Evolutionary conservation across 2,797 vertebrate species (phyloP).

Genomic region (Squalus acanthias): DNA sequence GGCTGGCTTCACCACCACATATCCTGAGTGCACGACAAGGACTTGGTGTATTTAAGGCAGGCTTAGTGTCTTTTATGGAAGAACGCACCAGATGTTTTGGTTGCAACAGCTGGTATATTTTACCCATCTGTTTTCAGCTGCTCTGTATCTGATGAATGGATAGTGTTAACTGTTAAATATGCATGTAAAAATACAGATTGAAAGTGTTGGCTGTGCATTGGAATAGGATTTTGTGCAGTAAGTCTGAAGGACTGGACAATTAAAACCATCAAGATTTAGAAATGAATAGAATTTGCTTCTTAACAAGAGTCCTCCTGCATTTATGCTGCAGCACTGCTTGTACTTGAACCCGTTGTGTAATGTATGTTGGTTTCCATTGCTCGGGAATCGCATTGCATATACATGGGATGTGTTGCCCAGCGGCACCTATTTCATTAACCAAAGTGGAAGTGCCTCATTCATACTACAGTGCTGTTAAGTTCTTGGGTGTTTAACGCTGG

Average conservation of each 20-base stretch:
- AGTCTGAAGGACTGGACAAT: no score
- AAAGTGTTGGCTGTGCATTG: neutral
- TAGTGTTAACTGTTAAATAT: neutral
- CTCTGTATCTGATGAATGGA: neutral
- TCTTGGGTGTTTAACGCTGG: neutral
- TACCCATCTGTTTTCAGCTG: constrained; percentile 3
- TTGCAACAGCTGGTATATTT: neutral
- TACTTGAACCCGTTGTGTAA: neutral
- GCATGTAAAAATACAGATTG: neutral
- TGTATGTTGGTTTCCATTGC: neutral
- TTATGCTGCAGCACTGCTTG: neutral
- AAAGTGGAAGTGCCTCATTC: neutral
- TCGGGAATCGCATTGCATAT: neutral
- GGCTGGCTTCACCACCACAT: neutral
- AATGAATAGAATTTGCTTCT: no score
- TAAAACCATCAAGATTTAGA: no score
- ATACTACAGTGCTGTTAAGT: neutral
- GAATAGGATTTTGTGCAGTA: neutral
- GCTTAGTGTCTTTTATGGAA: neutral
- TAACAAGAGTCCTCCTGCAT: no score
- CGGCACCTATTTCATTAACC: neutral
- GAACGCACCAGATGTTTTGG: neutral
- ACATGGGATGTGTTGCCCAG: neutral
- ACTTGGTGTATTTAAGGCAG: neutral
- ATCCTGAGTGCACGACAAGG: neutral